Conservation (phyloP, 1,140 invertebrate species). For the Drosophila nikananu region DNA sequence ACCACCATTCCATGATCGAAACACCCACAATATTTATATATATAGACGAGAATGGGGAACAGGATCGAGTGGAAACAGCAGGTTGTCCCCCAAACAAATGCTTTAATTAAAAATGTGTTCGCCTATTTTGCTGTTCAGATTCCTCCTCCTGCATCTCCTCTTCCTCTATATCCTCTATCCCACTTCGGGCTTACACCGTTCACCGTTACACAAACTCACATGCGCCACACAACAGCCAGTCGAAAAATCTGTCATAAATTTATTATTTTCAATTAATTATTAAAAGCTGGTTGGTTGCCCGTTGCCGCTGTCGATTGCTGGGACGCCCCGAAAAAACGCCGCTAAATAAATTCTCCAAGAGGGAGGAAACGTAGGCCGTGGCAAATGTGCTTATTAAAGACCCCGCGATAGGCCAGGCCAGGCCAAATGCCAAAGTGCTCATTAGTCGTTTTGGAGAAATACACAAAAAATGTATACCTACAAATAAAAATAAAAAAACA, state of each 20-base stretch:
- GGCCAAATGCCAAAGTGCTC: slow-evolving; percentile 80
- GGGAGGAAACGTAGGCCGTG: slow-evolving; percentile 28
- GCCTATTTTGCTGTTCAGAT: slow-evolving; percentile 61
- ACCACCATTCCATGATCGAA: slow-evolving; percentile 17
- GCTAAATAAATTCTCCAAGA: slow-evolving; percentile 71
- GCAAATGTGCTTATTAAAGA: slow-evolving; percentile 61
- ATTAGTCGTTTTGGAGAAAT: slow-evolving; percentile 55
- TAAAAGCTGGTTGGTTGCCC: slow-evolving; percentile 20
- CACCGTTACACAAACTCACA: slow-evolving; percentile 71
- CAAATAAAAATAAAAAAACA: neutral
- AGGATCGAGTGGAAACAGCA: slow-evolving; percentile 44
- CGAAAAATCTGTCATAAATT: slow-evolving; percentile 81
- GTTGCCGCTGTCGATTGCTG: slow-evolving; percentile 34
- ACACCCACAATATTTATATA: slow-evolving; percentile 64
- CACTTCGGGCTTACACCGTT: slow-evolving; percentile 63
- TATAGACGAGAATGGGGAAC: slow-evolving; percentile 3
- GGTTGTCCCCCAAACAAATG: slow-evolving; percentile 62
- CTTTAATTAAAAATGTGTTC: slow-evolving; percentile 81
- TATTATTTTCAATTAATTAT: slow-evolving; percentile 84
- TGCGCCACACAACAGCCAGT: slow-evolving; percentile 46
- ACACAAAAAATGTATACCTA: slow-evolving; percentile 5
- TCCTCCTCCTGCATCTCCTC: neutral
- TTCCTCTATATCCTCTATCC: neutral
- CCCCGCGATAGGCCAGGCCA: slow-evolving; percentile 42
- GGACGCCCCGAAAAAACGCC: slow-evolving; percentile 67